Percentiles rank a stretch among this genome's conserved stretches.
Conservation (phyloP, 2,113 vertebrate genomes). For the Labeo rohita region DNA sequence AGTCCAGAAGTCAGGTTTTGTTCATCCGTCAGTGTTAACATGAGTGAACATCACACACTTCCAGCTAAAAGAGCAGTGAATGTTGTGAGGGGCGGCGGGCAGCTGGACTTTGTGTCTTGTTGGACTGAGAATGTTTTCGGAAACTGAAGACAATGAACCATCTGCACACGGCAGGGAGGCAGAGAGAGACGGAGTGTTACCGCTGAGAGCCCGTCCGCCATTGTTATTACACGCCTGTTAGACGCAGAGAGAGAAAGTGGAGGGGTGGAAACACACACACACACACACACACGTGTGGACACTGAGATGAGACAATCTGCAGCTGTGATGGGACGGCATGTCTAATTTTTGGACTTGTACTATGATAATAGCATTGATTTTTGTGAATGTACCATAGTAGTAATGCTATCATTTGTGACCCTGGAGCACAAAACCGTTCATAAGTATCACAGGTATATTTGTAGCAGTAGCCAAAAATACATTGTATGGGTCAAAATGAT, state of each 20-base stretch:
- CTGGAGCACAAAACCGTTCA: no score
- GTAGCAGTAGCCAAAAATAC: no score
- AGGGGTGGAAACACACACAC: background rate
- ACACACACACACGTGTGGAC: background rate
- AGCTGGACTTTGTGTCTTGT: constrained; percentile 1
- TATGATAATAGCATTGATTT: background rate
- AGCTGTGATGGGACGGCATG: background rate
- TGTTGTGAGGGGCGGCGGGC: background rate
- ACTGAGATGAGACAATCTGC: background rate
- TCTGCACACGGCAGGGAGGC: constrained; percentile 76
- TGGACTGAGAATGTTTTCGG: constrained; percentile 60
- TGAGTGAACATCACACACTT: background rate
- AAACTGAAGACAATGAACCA: constrained; percentile 77
- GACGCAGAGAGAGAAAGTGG: constrained; percentile 1
- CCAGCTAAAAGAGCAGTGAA: background rate
- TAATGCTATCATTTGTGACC: background rate
- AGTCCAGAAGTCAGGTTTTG: no score
- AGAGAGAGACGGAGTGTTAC: constrained; percentile 68
- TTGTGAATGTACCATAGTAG: background rate
- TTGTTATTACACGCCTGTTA: constrained; percentile 78
- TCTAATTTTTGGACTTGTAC: background rate
- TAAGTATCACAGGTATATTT: no score
- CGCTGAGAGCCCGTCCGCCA: constrained; percentile 76
- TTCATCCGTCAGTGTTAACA: no score
- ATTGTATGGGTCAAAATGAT: no score